Evolutionary conservation across 1,140 invertebrate species (phyloP).

Genomic region (Mylabris phalerata): DNA sequence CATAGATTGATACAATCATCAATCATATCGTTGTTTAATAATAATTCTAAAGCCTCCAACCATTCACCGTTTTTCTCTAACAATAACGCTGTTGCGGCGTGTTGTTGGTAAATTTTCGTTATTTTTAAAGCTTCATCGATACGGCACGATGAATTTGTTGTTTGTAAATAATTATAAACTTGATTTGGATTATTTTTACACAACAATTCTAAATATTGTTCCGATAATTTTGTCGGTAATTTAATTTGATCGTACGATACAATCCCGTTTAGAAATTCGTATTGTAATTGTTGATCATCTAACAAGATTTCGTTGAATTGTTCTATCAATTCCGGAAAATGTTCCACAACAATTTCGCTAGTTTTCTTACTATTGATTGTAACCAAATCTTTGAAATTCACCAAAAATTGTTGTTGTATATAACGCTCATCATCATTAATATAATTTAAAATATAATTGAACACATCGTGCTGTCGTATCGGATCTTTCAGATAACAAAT

Average conservation of each 20-base stretch:
- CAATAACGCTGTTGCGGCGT: constrained; percentile 42
- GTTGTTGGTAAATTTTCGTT: constrained; percentile 40
- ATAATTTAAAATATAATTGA: constrained; percentile 67
- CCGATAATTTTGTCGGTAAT: constrained; percentile 49
- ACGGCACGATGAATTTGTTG: constrained; percentile 30
- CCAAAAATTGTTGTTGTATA: constrained; percentile 45
- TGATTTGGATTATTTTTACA: constrained; percentile 46
- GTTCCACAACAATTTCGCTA: constrained; percentile 48
- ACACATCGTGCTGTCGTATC: constrained; percentile 60
- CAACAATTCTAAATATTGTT: constrained; percentile 61
- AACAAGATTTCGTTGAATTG: constrained; percentile 45
- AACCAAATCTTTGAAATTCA: constrained; percentile 40
- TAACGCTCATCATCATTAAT: constrained; percentile 47
- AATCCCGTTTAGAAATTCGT: constrained; percentile 56
- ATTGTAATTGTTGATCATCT: constrained; percentile 47
- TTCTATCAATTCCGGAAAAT: constrained; percentile 46
- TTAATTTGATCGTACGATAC: constrained; percentile 48
- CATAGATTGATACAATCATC: constrained; percentile 40
- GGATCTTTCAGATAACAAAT: constrained; percentile 47
- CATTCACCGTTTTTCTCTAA: constrained; percentile 46
- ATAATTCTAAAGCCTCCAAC: constrained; percentile 43
- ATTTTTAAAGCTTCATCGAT: constrained; percentile 43
- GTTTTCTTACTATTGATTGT: constrained; percentile 44
- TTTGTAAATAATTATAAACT: constrained; percentile 35
- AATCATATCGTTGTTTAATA: constrained; percentile 37